These are phyloP conservation scores for Parambassis ranga DNA, from an alignment of 2,797 vertebrate genomes.

Conservation along the genomic window DNA sequence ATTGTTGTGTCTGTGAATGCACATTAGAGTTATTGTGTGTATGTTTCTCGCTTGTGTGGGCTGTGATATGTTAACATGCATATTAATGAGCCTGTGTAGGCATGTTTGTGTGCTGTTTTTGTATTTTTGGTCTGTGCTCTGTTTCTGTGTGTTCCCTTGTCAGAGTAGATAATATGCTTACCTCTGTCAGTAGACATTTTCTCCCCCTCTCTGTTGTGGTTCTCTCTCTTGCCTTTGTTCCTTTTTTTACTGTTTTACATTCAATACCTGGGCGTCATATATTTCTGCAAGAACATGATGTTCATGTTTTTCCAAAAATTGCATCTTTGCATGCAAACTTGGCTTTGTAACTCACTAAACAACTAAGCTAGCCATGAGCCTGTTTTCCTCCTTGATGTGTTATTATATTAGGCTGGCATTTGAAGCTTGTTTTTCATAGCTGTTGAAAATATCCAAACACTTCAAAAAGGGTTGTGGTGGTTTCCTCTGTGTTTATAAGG, in stretches of 20 bases:
- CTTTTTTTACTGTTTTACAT: not conserved
- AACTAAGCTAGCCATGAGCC: not conserved
- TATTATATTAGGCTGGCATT: not conserved
- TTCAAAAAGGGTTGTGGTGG: not conserved
- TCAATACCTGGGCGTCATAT: not conserved
- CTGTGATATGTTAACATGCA: conserved; percentile 42
- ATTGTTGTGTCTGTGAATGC: conserved; percentile 7
- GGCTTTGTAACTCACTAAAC: no score
- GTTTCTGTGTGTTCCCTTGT: conserved; percentile 20
- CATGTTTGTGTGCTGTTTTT: conserved; percentile 31
- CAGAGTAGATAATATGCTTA: conserved; percentile 32
- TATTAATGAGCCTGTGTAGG: conserved; percentile 50
- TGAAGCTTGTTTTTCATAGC: not conserved
- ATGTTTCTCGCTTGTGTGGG: conserved; percentile 21
- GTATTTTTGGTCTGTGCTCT: conserved; percentile 5
- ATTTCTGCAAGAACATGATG: not conserved
- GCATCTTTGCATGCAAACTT: no score
- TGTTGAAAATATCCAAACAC: not conserved
- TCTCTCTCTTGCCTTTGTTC: not conserved
- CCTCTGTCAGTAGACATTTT: conserved; percentile 62
- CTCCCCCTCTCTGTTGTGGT: not conserved
- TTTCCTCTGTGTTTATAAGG: not conserved
- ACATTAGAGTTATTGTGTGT: conserved; percentile 47
- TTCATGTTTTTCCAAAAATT: not conserved
- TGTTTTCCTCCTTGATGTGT: not conserved